Evolutionary conservation across 2,888 invertebrate species (phyloP).

Genomic region (Plagodis pulveraria): DNA sequence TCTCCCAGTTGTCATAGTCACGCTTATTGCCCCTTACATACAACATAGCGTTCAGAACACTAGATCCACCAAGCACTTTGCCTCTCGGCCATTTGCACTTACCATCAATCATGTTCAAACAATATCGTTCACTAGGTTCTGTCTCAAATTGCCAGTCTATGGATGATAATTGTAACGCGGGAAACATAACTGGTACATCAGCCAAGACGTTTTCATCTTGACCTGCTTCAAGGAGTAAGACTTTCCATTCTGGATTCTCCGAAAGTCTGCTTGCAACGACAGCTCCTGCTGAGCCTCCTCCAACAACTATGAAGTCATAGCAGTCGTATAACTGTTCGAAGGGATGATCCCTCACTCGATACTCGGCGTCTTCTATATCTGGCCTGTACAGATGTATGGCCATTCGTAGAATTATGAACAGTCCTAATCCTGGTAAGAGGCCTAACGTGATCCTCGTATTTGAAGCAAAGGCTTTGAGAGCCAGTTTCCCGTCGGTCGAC

Average conservation of each 20-base stretch:
- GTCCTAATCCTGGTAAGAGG: conserved; percentile 87
- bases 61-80: conserved; percentile 92
- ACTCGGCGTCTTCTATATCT: conserved; percentile 88
- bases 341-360: conserved; percentile 85
- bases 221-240: conserved; percentile 93
- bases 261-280: conserved; percentile 91
- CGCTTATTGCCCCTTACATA: conserved; percentile 93
- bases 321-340: conserved; percentile 81
- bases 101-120: conserved; percentile 87
- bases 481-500: conserved; percentile 54
- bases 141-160: conserved; percentile 94
- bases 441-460: conserved; percentile 87
- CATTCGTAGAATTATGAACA: conserved; percentile 87
- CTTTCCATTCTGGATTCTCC: conserved; percentile 89
- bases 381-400: conserved; percentile 87
- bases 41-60: conserved; percentile 95
- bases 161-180: conserved; percentile 88
- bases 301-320: conserved; percentile 93
- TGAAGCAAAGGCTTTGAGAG: conserved; percentile 77
- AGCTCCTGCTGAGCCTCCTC: conserved; percentile 93
- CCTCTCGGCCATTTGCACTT: conserved; percentile 92
- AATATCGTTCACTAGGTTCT: conserved; percentile 88
- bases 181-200: conserved; percentile 90
- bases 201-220: conserved; percentile 89
- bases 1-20: conserved; percentile 95